A percentile compares a stretch with the other conserved stretches of the same genome.
phyloP scores from a whole-genome alignment of 2,888 invertebrate genomes.

The Meandrusa payeni region DNA sequence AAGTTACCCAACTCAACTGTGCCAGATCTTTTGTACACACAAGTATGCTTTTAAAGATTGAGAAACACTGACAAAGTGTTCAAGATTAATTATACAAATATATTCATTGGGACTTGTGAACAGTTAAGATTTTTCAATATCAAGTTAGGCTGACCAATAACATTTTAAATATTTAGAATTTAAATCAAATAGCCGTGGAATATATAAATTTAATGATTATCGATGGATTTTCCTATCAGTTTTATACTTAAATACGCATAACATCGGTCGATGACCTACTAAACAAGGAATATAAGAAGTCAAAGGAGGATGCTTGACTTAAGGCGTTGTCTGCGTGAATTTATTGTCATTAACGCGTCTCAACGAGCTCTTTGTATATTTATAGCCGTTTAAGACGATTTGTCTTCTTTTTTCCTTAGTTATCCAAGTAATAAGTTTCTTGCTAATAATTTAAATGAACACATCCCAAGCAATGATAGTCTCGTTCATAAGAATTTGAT shows the following conservation, averaged over 20 bases:
- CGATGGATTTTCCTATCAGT: constrained; percentile 1
- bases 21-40: no score
- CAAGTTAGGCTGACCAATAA: neutral
- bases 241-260: neutral
- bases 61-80: neutral
- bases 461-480: no score
- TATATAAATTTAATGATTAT: neutral
- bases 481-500: no score
- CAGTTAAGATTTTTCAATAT: neutral
- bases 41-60: no score
- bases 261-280: constrained; percentile 13
- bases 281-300: constrained; percentile 28
- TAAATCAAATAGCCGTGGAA: no score
- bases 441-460: no score
- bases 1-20: no score
- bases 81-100: neutral
- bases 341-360: constrained; percentile 37
- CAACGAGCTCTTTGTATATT: constrained; percentile 25
- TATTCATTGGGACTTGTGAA: neutral
- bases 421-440: no score
- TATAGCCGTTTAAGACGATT: no score
- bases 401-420: no score
- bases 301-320: constrained; percentile 44
- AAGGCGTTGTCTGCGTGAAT: constrained; percentile 37
- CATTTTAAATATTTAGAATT: neutral